Conservation (phyloP, 2,113 vertebrate genomes). For the Hyla sarda region DNA sequence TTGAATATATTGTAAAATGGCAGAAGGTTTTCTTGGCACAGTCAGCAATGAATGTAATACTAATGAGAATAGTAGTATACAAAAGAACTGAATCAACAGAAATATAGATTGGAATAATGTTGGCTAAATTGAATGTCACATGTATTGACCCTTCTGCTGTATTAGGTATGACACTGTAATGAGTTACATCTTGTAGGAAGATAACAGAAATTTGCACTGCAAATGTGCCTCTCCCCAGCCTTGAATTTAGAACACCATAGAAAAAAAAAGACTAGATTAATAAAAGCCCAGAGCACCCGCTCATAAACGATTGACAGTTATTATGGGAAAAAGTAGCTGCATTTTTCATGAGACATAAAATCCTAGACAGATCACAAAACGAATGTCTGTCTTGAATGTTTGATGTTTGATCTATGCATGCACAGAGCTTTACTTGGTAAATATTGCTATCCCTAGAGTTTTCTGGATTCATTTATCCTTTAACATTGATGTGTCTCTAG, state of each 20-base stretch:
- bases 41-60: not conserved
- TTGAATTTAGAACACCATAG: not conserved
- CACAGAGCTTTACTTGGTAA: not conserved
- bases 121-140: constrained; percentile 16
- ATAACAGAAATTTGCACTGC: not conserved
- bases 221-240: not conserved
- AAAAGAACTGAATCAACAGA: constrained; percentile 14
- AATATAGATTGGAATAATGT: constrained; percentile 23
- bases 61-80: not conserved
- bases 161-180: constrained; percentile 6
- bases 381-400: rapidly evolving
- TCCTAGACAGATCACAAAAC: constrained; percentile 41
- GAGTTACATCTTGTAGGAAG: constrained; percentile 4
- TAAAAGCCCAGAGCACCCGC: not conserved
- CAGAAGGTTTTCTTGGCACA: not conserved
- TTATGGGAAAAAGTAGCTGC: constrained; percentile 40
- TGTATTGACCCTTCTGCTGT: not conserved
- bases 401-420: not conserved
- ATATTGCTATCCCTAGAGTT: constrained; percentile 1
- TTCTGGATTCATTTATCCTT: constrained; percentile 11
- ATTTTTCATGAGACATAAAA: constrained; percentile 19
- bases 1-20: not conserved
- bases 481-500: constrained; percentile 2
- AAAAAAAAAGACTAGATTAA: constrained; percentile 12
- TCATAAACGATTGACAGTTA: constrained; percentile 38